Conservation (phyloP, 2,113 vertebrate genomes). For the Grantiella picta region DNA sequence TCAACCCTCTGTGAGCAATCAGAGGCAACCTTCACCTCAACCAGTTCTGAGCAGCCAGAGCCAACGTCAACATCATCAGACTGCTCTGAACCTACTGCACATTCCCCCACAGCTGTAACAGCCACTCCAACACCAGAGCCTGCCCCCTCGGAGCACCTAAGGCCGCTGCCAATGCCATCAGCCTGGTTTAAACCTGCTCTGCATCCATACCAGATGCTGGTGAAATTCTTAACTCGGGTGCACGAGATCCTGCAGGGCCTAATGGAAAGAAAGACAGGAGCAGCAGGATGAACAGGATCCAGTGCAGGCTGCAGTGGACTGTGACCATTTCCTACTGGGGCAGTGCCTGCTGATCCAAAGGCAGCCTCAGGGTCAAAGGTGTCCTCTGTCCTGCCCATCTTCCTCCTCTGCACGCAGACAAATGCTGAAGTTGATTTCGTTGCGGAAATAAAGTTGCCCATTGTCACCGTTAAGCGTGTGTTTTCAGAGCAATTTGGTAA, state of each 20-base stretch:
- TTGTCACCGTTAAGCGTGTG: not conserved
- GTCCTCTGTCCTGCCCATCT: not conserved
- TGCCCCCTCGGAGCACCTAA: not conserved
- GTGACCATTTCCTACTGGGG: not conserved
- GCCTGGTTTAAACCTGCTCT: accelerated
- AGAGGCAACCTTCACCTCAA: not conserved
- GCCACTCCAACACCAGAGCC: not conserved
- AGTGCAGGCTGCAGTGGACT: not conserved
- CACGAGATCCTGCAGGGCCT: not conserved
- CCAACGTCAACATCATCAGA: not conserved
- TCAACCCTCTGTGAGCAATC: not conserved
- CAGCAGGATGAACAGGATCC: not conserved
- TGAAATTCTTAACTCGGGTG: not conserved
- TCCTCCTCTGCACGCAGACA: not conserved
- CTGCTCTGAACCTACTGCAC: not conserved
- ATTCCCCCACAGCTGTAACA: not conserved
- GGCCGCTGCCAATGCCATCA: not conserved
- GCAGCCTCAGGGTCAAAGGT: not conserved
- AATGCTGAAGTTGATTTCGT: not conserved
- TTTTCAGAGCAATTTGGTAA: not conserved
- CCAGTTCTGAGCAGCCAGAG: not conserved
- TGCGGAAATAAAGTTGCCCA: not conserved
- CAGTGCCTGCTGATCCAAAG: not conserved
- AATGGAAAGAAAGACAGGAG: not conserved
- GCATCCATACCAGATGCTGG: not conserved